Conservation (phyloP, 1,140 invertebrate species). For the Phortica variegata region DNA sequence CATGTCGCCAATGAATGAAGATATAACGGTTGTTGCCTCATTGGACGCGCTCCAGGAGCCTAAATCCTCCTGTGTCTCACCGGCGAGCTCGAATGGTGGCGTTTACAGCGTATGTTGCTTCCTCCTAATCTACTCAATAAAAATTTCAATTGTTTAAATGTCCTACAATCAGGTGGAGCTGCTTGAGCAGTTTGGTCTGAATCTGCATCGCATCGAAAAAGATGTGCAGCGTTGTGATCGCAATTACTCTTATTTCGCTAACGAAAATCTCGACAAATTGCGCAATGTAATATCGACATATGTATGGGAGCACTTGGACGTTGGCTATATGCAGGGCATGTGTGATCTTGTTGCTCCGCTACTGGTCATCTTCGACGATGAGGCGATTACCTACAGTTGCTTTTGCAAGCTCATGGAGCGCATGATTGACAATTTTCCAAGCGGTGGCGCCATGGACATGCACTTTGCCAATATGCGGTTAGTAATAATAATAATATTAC, state of each 20-base stretch:
- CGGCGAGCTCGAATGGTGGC: slow-evolving; percentile 82
- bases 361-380: slow-evolving; percentile 89
- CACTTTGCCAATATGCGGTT: slow-evolving; percentile 94
- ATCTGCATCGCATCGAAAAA: slow-evolving; percentile 93
- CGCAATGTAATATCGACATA: slow-evolving; percentile 96
- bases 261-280: slow-evolving; percentile 89
- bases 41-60: slow-evolving; percentile 57
- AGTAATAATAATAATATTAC: slow-evolving; percentile 7
- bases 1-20: slow-evolving; percentile 50
- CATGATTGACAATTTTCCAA: slow-evolving; percentile 90
- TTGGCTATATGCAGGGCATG: slow-evolving; percentile 92
- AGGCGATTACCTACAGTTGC: slow-evolving; percentile 87
- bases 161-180: slow-evolving; percentile 75
- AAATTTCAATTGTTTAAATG: too few relatives aligned
- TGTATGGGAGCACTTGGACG: slow-evolving; percentile 91
- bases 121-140: too few relatives aligned
- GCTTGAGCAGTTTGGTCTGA: slow-evolving; percentile 83
- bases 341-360: slow-evolving; percentile 92
- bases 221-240: slow-evolving; percentile 93
- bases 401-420: slow-evolving; percentile 88
- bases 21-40: slow-evolving; percentile 46
- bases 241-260: slow-evolving; percentile 88
- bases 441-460: slow-evolving; percentile 89
- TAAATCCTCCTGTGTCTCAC: slow-evolving; percentile 70
- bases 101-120: slow-evolving; percentile 83